A percentile compares a stretch with the other conserved stretches of the same genome.
phyloP scores from a whole-genome alignment of 2,113 vertebrate species.

The Chaetodon auriga region DNA sequence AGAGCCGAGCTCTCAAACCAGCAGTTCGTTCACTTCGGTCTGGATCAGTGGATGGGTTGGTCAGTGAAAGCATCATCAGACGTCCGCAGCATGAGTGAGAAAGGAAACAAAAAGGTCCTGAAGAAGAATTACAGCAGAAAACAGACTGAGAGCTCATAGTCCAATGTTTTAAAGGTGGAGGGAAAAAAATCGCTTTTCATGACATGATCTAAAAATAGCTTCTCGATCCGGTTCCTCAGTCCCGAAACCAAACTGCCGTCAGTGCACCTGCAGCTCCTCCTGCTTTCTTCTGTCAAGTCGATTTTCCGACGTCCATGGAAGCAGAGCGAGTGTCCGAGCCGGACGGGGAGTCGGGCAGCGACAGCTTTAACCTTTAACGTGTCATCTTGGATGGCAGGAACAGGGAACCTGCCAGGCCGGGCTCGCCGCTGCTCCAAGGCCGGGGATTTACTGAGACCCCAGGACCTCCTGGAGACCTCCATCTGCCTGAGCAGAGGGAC shows the following conservation, averaged over 20 bases:
- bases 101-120: too few species aligned
- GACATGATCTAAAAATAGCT: neutral
- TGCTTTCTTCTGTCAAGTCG: conserved; percentile 17
- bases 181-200: neutral
- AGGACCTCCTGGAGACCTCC: conserved; percentile 55
- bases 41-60: too few species aligned
- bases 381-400: conserved; percentile 42
- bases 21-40: too few species aligned
- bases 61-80: too few species aligned
- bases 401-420: conserved; percentile 22
- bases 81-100: too few species aligned
- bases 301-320: conserved; percentile 5
- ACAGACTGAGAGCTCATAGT: neutral
- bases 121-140: too few species aligned
- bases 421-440: conserved; percentile 16
- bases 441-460: conserved; percentile 39
- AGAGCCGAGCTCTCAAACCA: too few species aligned
- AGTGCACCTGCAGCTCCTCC: conserved; percentile 1
- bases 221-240: neutral
- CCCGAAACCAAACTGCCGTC: neutral
- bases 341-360: neutral
- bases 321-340: neutral
- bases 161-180: too few species aligned
- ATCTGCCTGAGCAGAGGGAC: conserved; percentile 47
- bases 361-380: conserved; percentile 63